Percentiles rank a stretch among this genome's conserved stretches.
These are phyloP conservation scores for Heliangelus exortis DNA, from an alignment of 2,797 vertebrate genomes.

Conservation along the genomic window DNA sequence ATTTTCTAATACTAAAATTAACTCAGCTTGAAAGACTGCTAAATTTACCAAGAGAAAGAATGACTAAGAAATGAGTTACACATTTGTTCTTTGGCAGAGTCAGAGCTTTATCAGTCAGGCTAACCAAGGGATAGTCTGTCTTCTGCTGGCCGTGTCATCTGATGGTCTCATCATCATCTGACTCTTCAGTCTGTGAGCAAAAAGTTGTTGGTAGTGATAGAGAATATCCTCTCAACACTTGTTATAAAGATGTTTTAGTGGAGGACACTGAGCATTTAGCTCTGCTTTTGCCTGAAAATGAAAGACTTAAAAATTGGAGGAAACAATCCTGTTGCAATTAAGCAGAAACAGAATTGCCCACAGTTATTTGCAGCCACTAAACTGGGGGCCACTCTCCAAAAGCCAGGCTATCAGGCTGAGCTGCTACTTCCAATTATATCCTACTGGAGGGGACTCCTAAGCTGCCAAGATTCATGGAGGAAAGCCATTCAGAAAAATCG, in stretches of 20 bases:
- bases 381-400: slow-evolving; percentile 49
- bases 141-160: background rate
- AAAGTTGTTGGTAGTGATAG: background rate
- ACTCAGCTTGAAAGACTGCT: background rate
- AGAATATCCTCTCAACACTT: background rate
- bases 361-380: slow-evolving; percentile 46
- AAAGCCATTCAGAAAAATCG: background rate
- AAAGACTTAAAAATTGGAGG: slow-evolving; percentile 31
- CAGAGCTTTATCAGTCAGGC: background rate
- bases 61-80: background rate
- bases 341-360: slow-evolving; percentile 16
- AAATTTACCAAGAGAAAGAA: background rate
- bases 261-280: background rate
- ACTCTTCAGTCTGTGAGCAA: background rate
- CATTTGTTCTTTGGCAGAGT: background rate
- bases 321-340: slow-evolving; percentile 35
- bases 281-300: background rate
- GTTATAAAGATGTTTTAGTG: background rate
- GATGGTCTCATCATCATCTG: background rate
- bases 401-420: slow-evolving; percentile 33
- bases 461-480: slow-evolving; percentile 42
- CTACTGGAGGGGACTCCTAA: slow-evolving; percentile 44
- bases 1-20: background rate
- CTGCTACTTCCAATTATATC: slow-evolving; percentile 54
- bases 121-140: background rate